These are phyloP conservation scores for Drosophila peninsularis DNA, from an alignment of 2,888 invertebrate species.

Conservation along the genomic window DNA sequence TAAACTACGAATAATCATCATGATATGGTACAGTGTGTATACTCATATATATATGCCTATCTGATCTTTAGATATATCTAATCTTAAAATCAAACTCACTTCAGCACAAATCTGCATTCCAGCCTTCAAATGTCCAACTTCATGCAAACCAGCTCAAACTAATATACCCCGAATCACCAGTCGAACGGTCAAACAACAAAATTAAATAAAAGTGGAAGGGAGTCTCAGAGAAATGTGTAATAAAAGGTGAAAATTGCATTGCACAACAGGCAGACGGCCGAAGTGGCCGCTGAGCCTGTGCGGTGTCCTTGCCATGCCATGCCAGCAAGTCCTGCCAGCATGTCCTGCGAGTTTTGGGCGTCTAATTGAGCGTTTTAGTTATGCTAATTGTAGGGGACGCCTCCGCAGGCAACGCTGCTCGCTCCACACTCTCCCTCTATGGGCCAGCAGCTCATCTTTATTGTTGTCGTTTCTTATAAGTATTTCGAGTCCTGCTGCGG, in stretches of 20 bases:
- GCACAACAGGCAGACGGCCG: constrained; percentile 13
- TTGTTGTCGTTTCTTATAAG: constrained; percentile 54
- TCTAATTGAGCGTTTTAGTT: constrained; percentile 78
- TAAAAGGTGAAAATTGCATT: constrained; percentile 78
- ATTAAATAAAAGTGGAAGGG: constrained; percentile 8
- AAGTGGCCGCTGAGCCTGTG: constrained; percentile 13
- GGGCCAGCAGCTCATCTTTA: constrained; percentile 43
- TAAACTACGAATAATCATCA: too few relatives aligned
- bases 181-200: neutral
- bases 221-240: constrained; percentile 49
- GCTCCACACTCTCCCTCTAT: neutral
- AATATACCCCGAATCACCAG: neutral
- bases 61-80: neutral
- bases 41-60: neutral
- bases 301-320: constrained; percentile 19
- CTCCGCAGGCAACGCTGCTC: neutral
- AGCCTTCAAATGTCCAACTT: neutral
- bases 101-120: neutral
- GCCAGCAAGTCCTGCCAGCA: constrained; percentile 11
- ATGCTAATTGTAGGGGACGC: constrained; percentile 70
- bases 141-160: neutral
- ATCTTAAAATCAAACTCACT: neutral
- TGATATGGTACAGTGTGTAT: too few relatives aligned
- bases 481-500: constrained; percentile 24
- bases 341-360: constrained; percentile 49